Percentiles rank a stretch among this genome's conserved stretches.
Conservation (phyloP, 2,888 invertebrate genomes). For the Pammene aurita region DNA sequence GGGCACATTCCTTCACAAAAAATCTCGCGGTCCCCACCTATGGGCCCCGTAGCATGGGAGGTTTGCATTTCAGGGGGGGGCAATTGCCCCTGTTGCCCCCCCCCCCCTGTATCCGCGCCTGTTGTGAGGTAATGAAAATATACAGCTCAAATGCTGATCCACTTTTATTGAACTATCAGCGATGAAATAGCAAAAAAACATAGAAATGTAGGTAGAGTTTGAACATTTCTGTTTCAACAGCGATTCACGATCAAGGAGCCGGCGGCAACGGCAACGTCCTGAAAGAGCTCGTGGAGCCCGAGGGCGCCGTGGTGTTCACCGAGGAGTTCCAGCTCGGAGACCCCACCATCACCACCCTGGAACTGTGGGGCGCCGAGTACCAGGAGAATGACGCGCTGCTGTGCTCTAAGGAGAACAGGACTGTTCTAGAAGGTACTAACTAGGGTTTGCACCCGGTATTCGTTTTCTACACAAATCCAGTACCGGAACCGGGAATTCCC, state of each 20-base stretch:
- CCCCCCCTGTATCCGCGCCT: no score
- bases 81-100: no score
- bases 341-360: conserved; percentile 95
- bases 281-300: conserved; percentile 97
- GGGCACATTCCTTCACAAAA: no score
- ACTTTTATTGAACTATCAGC: no score
- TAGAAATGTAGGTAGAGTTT: background rate
- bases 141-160: no score
- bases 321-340: conserved; percentile 95
- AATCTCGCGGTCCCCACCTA: no score
- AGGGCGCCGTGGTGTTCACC: conserved; percentile 95
- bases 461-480: no score
- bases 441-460: background rate
- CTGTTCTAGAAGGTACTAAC: conserved; percentile 82
- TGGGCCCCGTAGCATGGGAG: no score
- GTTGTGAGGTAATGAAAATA: no score
- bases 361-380: conserved; percentile 99
- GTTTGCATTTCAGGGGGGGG: no score
- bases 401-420: conserved; percentile 86
- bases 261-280: conserved; percentile 99
- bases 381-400: conserved; percentile 97
- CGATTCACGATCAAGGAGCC: conserved; percentile 99
- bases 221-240: conserved; percentile 71
- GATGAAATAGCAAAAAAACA: no score
- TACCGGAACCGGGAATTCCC: no score